These are phyloP conservation scores for Sitta europaea DNA, from an alignment of 2,113 vertebrate species.

Conservation along the genomic window DNA sequence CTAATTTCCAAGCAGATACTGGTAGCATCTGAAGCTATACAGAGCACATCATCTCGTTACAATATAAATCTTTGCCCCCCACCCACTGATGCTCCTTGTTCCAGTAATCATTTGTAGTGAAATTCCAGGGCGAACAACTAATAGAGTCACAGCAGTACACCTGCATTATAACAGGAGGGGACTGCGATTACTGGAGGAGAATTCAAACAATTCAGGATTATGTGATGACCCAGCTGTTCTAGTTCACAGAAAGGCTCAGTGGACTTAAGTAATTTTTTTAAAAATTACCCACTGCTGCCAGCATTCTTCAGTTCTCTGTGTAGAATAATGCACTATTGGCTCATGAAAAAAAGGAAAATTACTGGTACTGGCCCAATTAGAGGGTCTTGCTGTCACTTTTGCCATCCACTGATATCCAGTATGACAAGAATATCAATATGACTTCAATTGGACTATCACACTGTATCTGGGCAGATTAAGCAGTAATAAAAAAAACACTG, in stretches of 20 bases:
- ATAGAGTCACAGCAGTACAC: conserved; percentile 50
- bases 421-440: background rate
- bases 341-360: background rate
- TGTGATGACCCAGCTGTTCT: background rate
- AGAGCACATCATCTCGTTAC: background rate
- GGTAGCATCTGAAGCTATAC: background rate
- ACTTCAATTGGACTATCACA: background rate
- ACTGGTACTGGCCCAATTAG: background rate
- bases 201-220: conserved; percentile 53
- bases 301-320: background rate
- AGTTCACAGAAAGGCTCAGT: background rate
- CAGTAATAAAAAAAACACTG: background rate
- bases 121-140: conserved; percentile 42
- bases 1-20: background rate
- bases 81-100: background rate
- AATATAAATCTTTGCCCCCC: conserved; percentile 2
- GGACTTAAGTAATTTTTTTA: background rate
- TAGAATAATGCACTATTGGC: background rate
- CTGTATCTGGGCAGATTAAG: background rate
- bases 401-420: background rate
- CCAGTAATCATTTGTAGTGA: conserved; percentile 47
- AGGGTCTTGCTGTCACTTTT: background rate
- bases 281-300: background rate
- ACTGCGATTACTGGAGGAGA: conserved; percentile 1
- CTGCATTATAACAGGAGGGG: conserved; percentile 25